Conservation (phyloP, 1,140 invertebrate genomes). For the Pseudomyrmex sp. region DNA sequence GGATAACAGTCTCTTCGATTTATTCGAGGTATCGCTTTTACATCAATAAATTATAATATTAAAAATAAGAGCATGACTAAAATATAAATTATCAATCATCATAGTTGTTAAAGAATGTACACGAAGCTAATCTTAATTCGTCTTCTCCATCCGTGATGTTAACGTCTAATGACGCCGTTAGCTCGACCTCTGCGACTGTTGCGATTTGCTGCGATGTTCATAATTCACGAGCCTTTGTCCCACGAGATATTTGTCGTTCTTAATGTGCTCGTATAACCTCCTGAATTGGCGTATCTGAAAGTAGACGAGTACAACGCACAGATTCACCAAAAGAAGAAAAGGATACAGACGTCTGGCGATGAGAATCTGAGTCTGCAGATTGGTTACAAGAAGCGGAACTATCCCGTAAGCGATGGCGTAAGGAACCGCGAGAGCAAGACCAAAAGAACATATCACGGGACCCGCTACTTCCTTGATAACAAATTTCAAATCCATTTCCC, state of each 20-base stretch:
- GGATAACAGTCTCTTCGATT: constrained; percentile 79
- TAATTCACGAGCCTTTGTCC: constrained; percentile 98
- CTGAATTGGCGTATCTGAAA: constrained; percentile 96
- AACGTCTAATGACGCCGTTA: constrained; percentile 70
- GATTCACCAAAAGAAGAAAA: constrained; percentile 90
- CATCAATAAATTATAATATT: constrained; percentile 79
- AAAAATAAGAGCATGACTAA: constrained; percentile 72
- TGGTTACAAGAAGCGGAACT: constrained; percentile 91
- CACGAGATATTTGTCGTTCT: constrained; percentile 99
- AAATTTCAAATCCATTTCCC: constrained; percentile 96
- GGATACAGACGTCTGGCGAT: constrained; percentile 97
- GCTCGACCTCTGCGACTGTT: constrained; percentile 78
- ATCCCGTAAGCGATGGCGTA: constrained; percentile 95
- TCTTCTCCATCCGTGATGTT: constrained; percentile 46
- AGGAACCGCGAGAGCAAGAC: constrained; percentile 94
- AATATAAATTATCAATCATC: constrained; percentile 70
- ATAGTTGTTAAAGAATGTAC: constrained; percentile 76
- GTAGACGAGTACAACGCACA: constrained; percentile 88
- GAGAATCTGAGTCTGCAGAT: constrained; percentile 90
- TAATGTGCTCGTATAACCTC: constrained; percentile 98
- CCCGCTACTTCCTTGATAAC: constrained; percentile 94
- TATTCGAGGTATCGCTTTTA: constrained; percentile 75
- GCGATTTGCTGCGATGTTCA: constrained; percentile 90
- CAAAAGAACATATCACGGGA: constrained; percentile 95
- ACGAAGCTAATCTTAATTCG: constrained; percentile 75